A percentile compares a stretch with the other conserved stretches of the same genome.
These are phyloP conservation scores for Australoheros scitulus DNA, from an alignment of 2,113 vertebrate genomes.

Conservation along the genomic window DNA sequence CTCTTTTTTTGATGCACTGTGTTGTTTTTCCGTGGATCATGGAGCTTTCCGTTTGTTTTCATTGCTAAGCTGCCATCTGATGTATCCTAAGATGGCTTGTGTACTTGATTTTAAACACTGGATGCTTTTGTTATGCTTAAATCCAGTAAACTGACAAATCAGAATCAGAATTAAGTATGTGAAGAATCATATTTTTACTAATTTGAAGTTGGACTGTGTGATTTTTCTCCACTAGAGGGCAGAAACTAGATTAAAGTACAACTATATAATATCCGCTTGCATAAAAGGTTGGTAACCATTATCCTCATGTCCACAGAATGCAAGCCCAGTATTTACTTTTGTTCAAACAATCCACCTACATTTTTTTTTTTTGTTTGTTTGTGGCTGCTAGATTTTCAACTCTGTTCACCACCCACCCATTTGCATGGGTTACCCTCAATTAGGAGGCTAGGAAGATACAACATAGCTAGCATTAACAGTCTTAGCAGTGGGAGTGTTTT, in stretches of 20 bases:
- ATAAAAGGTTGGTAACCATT: background rate
- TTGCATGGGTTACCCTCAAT: background rate
- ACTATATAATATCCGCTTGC: background rate
- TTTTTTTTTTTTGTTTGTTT: background rate
- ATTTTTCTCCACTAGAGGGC: background rate
- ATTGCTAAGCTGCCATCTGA: constrained; percentile 40
- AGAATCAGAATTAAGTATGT: too few species aligned
- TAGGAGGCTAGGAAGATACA: background rate
- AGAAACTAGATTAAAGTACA: background rate
- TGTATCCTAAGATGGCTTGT: constrained; percentile 7
- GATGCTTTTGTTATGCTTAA: background rate
- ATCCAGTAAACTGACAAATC: background rate
- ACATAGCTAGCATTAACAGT: background rate
- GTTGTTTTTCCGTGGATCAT: constrained; percentile 28
- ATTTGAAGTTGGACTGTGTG: background rate
- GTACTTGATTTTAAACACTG: background rate
- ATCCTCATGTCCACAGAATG: too few species aligned
- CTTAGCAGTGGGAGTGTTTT: background rate
- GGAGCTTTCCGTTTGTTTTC: constrained; percentile 41
- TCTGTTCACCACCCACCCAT: background rate
- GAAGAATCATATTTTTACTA: background rate
- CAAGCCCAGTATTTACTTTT: background rate
- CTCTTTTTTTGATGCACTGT: constrained; percentile 5
- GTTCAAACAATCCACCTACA: background rate
- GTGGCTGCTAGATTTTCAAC: background rate